These are phyloP conservation scores for Melinaea marsaeus DNA, from an alignment of 2,888 invertebrate genomes.

Conservation along the genomic window DNA sequence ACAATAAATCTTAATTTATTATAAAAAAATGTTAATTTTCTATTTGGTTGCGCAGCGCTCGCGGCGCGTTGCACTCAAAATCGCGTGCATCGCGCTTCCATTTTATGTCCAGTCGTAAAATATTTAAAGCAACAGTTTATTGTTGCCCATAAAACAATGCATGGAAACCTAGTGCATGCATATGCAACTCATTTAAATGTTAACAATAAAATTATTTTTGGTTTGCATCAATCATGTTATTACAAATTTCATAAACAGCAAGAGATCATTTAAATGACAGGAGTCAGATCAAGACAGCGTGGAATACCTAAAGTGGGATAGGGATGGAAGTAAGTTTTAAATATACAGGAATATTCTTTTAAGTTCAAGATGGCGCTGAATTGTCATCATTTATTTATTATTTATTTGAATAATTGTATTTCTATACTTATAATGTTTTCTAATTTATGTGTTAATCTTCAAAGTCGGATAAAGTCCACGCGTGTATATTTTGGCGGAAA, in stretches of 20 bases:
- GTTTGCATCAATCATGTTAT: neutral
- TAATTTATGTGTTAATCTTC: no score
- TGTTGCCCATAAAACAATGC: conserved; percentile 53
- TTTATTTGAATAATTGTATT: no score
- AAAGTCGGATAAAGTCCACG: no score
- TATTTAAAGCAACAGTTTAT: conserved; percentile 62
- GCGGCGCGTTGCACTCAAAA: conserved; percentile 20
- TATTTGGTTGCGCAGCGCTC: conserved; percentile 3
- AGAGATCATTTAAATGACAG: neutral
- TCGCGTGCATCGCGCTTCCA: conserved; percentile 37
- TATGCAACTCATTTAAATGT: conserved; percentile 17
- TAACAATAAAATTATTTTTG: conserved; percentile 14
- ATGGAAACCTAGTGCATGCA: conserved; percentile 23
- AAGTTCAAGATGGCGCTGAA: no score
- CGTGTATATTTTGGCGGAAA: no score
- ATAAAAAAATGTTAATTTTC: neutral
- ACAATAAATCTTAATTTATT: neutral
- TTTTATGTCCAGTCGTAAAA: conserved; percentile 63
- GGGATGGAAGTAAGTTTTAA: no score
- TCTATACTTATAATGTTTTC: no score
- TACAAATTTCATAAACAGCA: neutral
- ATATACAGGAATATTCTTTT: no score
- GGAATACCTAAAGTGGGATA: no score
- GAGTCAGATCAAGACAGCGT: no score
- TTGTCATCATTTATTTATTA: no score